These are phyloP conservation scores for Myanophis thanlyinensis DNA, from an alignment of 2,113 vertebrate genomes.

Conservation along the genomic window DNA sequence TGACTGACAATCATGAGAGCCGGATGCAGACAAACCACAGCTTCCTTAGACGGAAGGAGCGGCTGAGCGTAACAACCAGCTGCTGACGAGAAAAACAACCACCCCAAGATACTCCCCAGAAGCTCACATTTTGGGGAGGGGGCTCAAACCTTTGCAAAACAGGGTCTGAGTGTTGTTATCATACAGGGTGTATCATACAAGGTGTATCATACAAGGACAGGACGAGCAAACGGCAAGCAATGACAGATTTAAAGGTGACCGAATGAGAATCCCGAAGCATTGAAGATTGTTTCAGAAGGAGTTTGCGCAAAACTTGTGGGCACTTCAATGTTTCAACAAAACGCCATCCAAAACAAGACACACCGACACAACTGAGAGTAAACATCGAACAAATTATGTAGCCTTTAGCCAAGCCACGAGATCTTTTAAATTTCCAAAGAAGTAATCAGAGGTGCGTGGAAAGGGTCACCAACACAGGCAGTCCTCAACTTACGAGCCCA, in stretches of 20 bases:
- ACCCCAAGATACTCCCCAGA: too few species aligned
- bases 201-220: too few species aligned
- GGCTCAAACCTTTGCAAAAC: background rate
- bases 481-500: too few species aligned
- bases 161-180: too few species aligned
- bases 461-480: too few species aligned
- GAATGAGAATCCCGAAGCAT: background rate
- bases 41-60: constrained; percentile 53
- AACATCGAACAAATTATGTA: background rate
- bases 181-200: too few species aligned
- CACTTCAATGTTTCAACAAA: background rate
- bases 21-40: constrained; percentile 66
- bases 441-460: background rate
- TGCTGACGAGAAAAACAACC: background rate
- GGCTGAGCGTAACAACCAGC: background rate
- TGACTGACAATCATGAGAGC: background rate
- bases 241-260: background rate
- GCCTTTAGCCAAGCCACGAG: background rate
- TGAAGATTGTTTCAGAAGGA: background rate
- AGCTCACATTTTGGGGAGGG: too few species aligned
- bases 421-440: background rate
- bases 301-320: background rate
- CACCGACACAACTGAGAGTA: background rate
- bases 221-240: accelerated
- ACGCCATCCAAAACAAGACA: too few species aligned